phyloP scores from a whole-genome alignment of 2,113 vertebrate species.

The Sylvia atricapilla region DNA sequence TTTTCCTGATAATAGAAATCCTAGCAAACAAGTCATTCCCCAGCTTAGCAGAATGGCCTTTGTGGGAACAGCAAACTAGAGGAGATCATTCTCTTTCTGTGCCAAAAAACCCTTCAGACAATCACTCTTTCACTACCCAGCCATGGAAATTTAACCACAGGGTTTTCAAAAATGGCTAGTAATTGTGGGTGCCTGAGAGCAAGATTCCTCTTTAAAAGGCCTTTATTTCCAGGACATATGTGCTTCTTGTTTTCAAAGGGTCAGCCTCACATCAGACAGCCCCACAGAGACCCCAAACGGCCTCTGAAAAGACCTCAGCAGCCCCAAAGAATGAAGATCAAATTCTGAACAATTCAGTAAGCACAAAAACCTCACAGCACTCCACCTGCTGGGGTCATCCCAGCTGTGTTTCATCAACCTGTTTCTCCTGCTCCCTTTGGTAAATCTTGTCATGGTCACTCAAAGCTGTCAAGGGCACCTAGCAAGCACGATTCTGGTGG shows the following conservation, averaged over 20 bases:
- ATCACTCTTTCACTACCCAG: neutral
- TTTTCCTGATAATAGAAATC: neutral
- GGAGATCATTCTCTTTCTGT: neutral
- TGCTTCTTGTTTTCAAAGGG: neutral
- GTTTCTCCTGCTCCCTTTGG: neutral
- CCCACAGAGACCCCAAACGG: neutral
- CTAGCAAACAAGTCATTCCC: neutral
- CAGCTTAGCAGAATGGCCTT: neutral
- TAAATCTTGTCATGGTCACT: neutral
- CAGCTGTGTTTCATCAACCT: neutral
- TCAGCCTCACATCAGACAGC: neutral
- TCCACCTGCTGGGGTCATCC: neutral
- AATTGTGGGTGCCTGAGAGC: neutral
- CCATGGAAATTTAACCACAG: neutral
- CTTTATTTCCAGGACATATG: neutral
- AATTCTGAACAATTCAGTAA: neutral
- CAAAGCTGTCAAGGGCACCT: rapidly evolving
- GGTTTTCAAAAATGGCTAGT: neutral
- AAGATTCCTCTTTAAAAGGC: neutral
- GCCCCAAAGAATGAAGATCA: neutral
- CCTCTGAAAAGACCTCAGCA: neutral
- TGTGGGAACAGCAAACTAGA: neutral
- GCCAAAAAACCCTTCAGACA: neutral
- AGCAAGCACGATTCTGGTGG: neutral
- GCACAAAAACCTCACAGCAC: neutral